Evolutionary conservation across 2,797 vertebrate genomes (phyloP), one percentile per base, ranked within the genome.

Genomic region (Xenentodon cancila): DNA sequence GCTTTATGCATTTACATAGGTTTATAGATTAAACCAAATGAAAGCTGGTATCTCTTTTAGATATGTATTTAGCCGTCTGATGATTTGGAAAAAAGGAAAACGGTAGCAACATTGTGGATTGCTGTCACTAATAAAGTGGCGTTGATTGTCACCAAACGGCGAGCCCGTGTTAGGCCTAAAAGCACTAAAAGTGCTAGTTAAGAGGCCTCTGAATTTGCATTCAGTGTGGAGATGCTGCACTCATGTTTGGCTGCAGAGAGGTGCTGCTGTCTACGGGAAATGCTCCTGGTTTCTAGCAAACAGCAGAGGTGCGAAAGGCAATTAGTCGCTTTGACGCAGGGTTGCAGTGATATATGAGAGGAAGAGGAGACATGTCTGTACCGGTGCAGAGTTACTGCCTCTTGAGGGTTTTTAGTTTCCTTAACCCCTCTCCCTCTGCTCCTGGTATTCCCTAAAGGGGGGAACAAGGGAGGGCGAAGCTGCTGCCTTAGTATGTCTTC

Each of bases 281-380:
- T 34, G 53, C 80, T 78, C 57, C 70, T 18, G 63, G 55, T 75
- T 63, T 52, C 64, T 22, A 17, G 77, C 83, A 89, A 91, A 89
- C 89, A 84, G 62, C 54, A 65, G 81, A 92, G 85, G 91, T 92
- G 92, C 81, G 89, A 94, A 91, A 92, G 85, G 85, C 91, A 94
- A 92, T 93, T 93, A 93, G 88, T 75, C 62, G 81, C 79, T 84
- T 63, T 70, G 78, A 53, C 9, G 46, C 62, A 71, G 64, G 46
- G 71, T 46, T n/a, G 59, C 76, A 58, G 73, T 84, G 84, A 83
- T 85, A 69, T 75, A 82, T 66, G 88, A 80, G 81, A 58, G 82
- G 84, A 77, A 79, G 83, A 80, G 75, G 56, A 66, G 73, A 81
- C 89, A 69, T 84, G 91, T 85, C 85, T 88, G 86, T 82, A 83